These are phyloP conservation scores for Ceramica pisi DNA, from an alignment of 2,888 invertebrate genomes.

Conservation along the genomic window DNA sequence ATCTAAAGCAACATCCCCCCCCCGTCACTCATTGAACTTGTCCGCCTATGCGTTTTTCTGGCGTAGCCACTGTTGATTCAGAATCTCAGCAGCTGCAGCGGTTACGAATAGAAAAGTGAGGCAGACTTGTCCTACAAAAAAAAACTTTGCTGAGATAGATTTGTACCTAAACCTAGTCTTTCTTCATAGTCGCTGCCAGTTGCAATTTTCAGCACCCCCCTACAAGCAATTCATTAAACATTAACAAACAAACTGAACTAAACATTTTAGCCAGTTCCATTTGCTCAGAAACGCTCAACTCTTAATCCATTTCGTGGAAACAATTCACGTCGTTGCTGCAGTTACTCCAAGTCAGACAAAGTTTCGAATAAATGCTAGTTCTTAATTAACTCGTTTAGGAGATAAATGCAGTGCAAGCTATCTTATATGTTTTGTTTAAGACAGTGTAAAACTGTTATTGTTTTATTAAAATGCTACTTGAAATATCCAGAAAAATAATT, in stretches of 20 bases:
- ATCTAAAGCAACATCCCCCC: no score
- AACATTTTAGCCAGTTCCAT: constrained; percentile 26
- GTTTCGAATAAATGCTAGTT: constrained; percentile 36
- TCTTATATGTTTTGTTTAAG: not conserved
- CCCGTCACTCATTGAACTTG: no score
- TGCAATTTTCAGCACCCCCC: not conserved
- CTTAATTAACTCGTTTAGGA: constrained; percentile 33
- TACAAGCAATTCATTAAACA: constrained; percentile 14
- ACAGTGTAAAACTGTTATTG: not conserved
- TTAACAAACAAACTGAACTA: constrained; percentile 15
- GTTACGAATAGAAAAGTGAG: no score
- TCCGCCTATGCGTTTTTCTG: no score
- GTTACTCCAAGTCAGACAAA: not conserved
- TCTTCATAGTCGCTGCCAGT: not conserved
- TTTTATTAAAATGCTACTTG: no score
- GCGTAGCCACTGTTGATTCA: no score
- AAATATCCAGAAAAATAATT: no score
- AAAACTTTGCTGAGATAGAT: not conserved
- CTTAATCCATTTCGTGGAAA: constrained; percentile 30
- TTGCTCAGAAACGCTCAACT: constrained; percentile 6
- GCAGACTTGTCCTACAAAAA: no score
- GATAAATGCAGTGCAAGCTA: constrained; percentile 11
- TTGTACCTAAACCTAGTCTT: not conserved
- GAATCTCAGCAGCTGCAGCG: no score
- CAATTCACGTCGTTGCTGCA: not conserved